Evolutionary conservation across 2,113 vertebrate genomes (phyloP).

Genomic region (Ifrita kowaldi): DNA sequence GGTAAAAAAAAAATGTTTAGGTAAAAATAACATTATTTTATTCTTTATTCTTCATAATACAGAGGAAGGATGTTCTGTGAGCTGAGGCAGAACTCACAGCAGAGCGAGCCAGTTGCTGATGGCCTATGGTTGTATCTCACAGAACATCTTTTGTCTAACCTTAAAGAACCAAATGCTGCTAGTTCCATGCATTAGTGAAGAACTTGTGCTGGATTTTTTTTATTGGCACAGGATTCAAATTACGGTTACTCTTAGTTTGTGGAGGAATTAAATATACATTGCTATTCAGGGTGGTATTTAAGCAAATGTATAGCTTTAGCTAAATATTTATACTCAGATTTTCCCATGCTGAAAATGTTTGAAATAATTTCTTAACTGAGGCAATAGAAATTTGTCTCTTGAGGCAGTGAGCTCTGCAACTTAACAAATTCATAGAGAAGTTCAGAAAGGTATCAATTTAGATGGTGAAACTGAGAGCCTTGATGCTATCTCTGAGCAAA

Average conservation of each 20-base stretch:
- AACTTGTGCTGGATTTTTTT: neutral
- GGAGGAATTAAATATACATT: neutral
- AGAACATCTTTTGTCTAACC: neutral
- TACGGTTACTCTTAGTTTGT: neutral
- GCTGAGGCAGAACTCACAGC: neutral
- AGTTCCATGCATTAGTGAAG: neutral
- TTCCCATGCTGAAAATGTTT: neutral
- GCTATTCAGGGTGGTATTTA: neutral
- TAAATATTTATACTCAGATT: neutral
- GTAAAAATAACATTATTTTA: neutral
- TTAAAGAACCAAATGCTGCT: neutral
- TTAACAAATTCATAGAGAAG: neutral
- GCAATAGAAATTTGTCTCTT: neutral
- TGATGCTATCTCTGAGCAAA: neutral
- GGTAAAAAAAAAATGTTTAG: neutral
- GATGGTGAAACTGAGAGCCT: neutral
- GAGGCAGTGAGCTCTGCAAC: neutral
- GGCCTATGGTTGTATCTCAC: neutral
- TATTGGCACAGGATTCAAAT: neutral
- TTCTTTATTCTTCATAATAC: neutral
- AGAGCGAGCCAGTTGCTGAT: fast-evolving
- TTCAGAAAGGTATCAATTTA: neutral
- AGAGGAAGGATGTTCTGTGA: neutral
- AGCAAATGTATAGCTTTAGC: neutral
- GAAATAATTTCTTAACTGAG: neutral